phyloP scores from a whole-genome alignment of 2,113 vertebrate genomes.

The Glareola pratincola region DNA sequence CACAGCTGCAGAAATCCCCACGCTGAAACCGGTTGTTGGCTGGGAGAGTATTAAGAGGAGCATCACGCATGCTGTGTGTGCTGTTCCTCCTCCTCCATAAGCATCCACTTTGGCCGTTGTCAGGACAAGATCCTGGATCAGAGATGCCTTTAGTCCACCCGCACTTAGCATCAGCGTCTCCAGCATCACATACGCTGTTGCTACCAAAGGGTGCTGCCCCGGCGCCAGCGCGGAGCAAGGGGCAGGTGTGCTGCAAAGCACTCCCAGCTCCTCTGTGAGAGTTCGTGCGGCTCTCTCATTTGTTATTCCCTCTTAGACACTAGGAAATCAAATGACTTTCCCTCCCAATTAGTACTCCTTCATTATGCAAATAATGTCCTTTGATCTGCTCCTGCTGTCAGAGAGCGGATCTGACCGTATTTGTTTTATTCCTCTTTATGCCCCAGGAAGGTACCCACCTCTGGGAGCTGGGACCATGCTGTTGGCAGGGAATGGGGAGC shows the following conservation, averaged over 20 bases:
- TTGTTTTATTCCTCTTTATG: slow-evolving; percentile 22
- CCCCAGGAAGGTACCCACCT: slow-evolving; percentile 13
- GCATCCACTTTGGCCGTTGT: background rate
- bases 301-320: slow-evolving; percentile 37
- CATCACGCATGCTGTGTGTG: background rate
- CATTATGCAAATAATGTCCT: slow-evolving; percentile 65
- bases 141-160: background rate
- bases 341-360: slow-evolving; percentile 59
- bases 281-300: background rate
- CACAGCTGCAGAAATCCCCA: background rate
- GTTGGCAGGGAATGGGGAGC: background rate
- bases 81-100: background rate
- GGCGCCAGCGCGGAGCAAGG: background rate
- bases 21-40: background rate
- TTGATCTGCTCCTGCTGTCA: slow-evolving; percentile 62
- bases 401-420: slow-evolving; percentile 22
- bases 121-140: background rate
- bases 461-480: background rate
- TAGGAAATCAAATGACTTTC: slow-evolving; percentile 51
- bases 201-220: background rate
- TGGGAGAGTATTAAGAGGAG: background rate
- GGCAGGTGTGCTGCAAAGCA: background rate
- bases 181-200: background rate
- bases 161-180: background rate
- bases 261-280: background rate